Evolutionary conservation across 2,113 vertebrate species (phyloP).

Genomic region (Hystrix cristata): DNA sequence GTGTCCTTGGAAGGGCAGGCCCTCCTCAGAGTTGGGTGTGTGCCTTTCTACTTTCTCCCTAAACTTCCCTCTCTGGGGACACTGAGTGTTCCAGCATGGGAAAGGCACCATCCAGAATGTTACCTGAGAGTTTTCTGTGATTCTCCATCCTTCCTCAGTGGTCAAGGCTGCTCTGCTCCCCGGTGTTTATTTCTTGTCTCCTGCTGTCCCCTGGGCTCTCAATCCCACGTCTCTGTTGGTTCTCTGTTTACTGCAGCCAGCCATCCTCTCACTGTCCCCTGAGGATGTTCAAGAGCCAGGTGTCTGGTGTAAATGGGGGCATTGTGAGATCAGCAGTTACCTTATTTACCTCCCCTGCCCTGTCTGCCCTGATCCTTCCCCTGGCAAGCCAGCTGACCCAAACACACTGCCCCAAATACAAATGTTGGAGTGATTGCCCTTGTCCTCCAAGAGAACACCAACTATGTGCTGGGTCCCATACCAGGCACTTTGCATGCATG

Average conservation of each 20-base stretch:
- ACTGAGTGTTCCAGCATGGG: no score
- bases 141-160: not conserved
- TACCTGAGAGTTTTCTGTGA: slow-evolving; percentile 57
- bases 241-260: not conserved
- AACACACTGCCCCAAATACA: not conserved
- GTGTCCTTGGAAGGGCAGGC: not conserved
- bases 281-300: not conserved
- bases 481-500: not conserved
- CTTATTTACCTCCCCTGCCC: not conserved
- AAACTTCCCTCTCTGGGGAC: no score
- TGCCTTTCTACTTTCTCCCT: not conserved
- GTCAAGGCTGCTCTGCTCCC: not conserved
- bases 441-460: fast-evolving
- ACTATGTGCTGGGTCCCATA: not conserved
- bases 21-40: not conserved
- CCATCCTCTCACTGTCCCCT: slow-evolving; percentile 20
- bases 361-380: not conserved
- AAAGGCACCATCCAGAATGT: not conserved
- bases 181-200: not conserved
- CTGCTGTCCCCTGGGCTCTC: not conserved
- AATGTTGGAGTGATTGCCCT: fast-evolving
- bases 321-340: slow-evolving; percentile 79
- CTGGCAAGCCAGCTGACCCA: fast-evolving
- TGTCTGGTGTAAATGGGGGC: not conserved
- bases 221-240: not conserved